phyloP scores from a whole-genome alignment of 1,140 invertebrate species.

The Tetragonula clypearis region DNA sequence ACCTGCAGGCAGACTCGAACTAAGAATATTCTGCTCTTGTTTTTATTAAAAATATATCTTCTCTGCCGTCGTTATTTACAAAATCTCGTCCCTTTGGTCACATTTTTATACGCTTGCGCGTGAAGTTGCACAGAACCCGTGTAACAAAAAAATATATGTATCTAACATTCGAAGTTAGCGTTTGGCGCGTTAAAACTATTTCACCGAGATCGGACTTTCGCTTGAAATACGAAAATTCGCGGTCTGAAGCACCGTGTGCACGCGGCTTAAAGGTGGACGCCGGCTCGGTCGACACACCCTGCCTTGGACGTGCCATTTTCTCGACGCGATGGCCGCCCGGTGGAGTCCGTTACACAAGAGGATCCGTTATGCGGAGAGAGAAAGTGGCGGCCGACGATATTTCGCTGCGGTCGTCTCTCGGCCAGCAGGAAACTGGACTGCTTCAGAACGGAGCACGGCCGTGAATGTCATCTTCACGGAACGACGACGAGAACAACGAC shows the following conservation, averaged over 20 bases:
- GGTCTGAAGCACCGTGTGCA: not conserved
- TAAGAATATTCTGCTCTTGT: no score
- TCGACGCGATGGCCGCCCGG: slow-evolving; percentile 33
- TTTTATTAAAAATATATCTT: no score
- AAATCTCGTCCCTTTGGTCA: no score
- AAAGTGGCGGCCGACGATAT: slow-evolving; percentile 66
- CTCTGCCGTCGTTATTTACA: no score
- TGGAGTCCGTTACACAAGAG: slow-evolving; percentile 64
- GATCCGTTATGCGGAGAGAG: slow-evolving; percentile 66
- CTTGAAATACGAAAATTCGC: no score
- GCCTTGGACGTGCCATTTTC: slow-evolving; percentile 55
- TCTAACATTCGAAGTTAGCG: no score
- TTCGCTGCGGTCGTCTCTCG: slow-evolving; percentile 63
- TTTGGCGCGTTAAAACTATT: no score
- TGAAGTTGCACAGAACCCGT: no score
- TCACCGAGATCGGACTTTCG: no score
- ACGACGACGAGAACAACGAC: not conserved
- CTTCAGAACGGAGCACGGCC: slow-evolving; percentile 15
- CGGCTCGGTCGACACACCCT: slow-evolving; percentile 31
- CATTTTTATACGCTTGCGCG: no score
- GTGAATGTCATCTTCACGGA: slow-evolving; percentile 26
- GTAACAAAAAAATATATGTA: no score
- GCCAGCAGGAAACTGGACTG: slow-evolving; percentile 61
- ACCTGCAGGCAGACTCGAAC: no score
- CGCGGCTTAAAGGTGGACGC: slow-evolving; percentile 15